Percentiles rank a stretch among this genome's conserved stretches.
Evolutionary conservation across 2,888 invertebrate genomes (phyloP).

Genomic region (Tethea ocularis): DNA sequence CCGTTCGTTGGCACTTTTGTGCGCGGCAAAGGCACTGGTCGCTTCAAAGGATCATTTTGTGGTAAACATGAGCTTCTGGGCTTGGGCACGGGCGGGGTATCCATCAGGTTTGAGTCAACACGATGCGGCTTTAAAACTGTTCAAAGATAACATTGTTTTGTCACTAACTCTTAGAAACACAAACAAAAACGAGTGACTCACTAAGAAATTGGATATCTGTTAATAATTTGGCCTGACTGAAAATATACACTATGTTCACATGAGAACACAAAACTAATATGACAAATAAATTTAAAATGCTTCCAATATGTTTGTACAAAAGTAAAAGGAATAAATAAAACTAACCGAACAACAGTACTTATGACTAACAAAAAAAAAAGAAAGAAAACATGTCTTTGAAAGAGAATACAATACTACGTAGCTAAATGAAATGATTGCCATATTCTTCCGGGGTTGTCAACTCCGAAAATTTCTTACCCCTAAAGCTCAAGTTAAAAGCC

Average conservation of each 20-base stretch:
- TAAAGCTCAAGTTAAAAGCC: too few species aligned
- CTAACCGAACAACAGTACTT: not conserved
- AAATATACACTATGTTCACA: not conserved
- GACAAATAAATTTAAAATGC: too few species aligned
- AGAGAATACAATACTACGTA: too few species aligned
- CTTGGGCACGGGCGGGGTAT: slow-evolving; percentile 74
- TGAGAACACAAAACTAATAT: not conserved
- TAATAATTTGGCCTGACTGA: not conserved
- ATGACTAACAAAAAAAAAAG: too few species aligned
- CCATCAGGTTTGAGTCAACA: slow-evolving; percentile 49
- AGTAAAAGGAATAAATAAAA: not conserved
- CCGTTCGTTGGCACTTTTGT: slow-evolving; percentile 55
- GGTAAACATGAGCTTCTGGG: slow-evolving; percentile 57
- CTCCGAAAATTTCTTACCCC: too few species aligned
- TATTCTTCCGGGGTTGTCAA: too few species aligned
- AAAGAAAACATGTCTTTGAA: too few species aligned
- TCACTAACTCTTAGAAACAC: slow-evolving; percentile 30
- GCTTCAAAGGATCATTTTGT: slow-evolving; percentile 58
- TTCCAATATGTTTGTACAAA: too few species aligned
- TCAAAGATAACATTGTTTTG: slow-evolving; percentile 48
- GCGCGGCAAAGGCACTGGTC: slow-evolving; percentile 82
- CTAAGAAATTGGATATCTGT: slow-evolving; percentile 8
- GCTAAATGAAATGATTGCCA: too few species aligned
- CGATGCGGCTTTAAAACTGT: slow-evolving; percentile 30
- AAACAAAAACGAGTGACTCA: slow-evolving; percentile 34